Percentiles rank a stretch among this genome's conserved stretches.
These are phyloP conservation scores for Drosophila rufa DNA, from an alignment of 1,140 invertebrate species.

Conservation along the genomic window DNA sequence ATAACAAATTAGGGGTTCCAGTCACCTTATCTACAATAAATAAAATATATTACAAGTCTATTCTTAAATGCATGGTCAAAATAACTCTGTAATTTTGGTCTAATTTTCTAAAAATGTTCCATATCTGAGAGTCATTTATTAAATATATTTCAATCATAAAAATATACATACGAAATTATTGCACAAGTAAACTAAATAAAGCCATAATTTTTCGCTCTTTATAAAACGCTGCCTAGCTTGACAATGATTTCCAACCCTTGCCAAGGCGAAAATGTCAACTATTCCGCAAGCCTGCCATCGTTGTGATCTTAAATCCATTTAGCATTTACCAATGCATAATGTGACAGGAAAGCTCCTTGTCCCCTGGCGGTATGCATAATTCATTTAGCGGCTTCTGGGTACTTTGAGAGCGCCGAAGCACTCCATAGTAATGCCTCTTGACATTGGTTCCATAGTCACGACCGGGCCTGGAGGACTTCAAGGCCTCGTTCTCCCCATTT, in stretches of 20 bases:
- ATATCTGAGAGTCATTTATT: too few relatives aligned
- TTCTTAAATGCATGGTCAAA: too few relatives aligned
- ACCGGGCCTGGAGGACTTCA: conserved; percentile 28
- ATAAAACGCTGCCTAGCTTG: background rate
- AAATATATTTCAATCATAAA: too few relatives aligned
- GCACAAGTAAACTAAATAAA: too few relatives aligned
- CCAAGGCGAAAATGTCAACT: conserved; percentile 15
- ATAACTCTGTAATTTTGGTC: too few relatives aligned
- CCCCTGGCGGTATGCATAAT: conserved; percentile 59
- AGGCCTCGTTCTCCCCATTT: conserved; percentile 30
- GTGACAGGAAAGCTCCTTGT: conserved; percentile 9
- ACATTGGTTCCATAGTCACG: conserved; percentile 61
- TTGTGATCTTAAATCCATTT: conserved; percentile 14
- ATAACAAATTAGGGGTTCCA: too few relatives aligned
- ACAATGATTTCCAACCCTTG: background rate
- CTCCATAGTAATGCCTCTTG: conserved; percentile 58
- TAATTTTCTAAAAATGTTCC: too few relatives aligned
- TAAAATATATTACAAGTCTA: too few relatives aligned
- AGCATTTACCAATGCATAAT: conserved; percentile 38
- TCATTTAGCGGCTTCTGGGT: conserved; percentile 64
- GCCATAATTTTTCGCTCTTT: background rate
- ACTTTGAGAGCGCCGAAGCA: conserved; percentile 44
- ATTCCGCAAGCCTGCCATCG: background rate
- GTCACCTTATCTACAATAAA: too few relatives aligned
- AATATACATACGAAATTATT: too few relatives aligned